Evolutionary conservation across 1,140 invertebrate genomes (phyloP).

Genomic region (Eciton burchellii): DNA sequence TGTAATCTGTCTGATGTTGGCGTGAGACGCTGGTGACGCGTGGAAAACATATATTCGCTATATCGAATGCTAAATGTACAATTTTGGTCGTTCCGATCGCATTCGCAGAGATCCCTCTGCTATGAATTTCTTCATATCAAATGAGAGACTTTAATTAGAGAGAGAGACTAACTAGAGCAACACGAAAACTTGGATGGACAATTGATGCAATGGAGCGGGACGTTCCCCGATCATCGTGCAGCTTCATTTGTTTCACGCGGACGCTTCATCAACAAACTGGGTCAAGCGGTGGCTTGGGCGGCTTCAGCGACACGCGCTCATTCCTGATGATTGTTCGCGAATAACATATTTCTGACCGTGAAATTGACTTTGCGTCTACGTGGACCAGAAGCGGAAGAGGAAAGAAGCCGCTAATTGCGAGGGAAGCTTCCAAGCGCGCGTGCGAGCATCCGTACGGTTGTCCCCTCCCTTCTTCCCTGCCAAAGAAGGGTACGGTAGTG

Average conservation of each 20-base stretch:
- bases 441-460: conserved; percentile 26
- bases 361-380: conserved; percentile 68
- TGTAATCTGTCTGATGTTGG: conserved; percentile 70
- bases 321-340: conserved; percentile 64
- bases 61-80: conserved; percentile 9
- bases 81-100: background rate
- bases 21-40: conserved; percentile 76
- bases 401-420: conserved; percentile 74
- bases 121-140: too few species aligned
- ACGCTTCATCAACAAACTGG: conserved; percentile 80
- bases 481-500: conserved; percentile 51
- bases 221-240: conserved; percentile 20
- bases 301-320: conserved; percentile 67
- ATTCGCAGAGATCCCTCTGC: too few species aligned
- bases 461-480: too few species aligned
- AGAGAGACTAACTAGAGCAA: too few species aligned
- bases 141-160: too few species aligned
- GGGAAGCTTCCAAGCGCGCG: conserved; percentile 51
- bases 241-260: conserved; percentile 39
- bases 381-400: conserved; percentile 71
- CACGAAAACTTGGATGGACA: background rate
- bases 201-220: conserved; percentile 1
- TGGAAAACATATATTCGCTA: conserved; percentile 68
- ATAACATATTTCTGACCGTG: conserved; percentile 78
- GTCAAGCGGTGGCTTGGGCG: conserved; percentile 83